Conservation (phyloP, 2,797 vertebrate genomes). For the Helicolenus hilgendorfi region DNA sequence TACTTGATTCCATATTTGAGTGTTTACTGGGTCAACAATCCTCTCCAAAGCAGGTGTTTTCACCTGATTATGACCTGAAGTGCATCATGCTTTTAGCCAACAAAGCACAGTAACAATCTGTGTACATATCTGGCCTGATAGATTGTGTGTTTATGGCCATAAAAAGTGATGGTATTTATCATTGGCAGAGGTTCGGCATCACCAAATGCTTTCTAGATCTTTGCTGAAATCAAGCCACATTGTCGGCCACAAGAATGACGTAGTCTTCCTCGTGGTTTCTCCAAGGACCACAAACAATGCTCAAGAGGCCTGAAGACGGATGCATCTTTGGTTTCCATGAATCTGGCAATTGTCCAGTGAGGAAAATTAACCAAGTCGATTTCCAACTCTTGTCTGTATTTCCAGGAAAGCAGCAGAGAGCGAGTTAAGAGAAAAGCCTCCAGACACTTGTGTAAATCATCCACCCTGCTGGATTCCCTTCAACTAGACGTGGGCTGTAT, state of each 20-base stretch:
- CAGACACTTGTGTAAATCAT: not conserved
- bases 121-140: not conserved
- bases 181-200: not conserved
- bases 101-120: not conserved
- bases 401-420: slow-evolving; percentile 10
- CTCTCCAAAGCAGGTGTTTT: not conserved
- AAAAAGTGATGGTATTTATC: not conserved
- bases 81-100: not conserved
- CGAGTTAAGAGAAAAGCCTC: slow-evolving; percentile 5
- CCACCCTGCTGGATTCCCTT: slow-evolving; percentile 18
- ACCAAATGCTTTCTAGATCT: not conserved
- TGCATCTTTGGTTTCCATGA: slow-evolving; percentile 6
- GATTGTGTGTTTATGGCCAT: not conserved
- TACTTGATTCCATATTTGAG: not conserved
- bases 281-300: not conserved
- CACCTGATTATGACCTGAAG: not conserved
- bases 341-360: not conserved
- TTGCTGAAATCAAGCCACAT: not conserved
- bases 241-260: not conserved
- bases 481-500: not conserved
- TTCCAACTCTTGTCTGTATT: not conserved
- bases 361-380: not conserved
- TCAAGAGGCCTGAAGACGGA: not conserved
- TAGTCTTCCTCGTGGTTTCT: not conserved
- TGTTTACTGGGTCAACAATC: not conserved